Evolutionary conservation across 2,888 invertebrate species (phyloP).

Genomic region (Plutella xylostella): DNA sequence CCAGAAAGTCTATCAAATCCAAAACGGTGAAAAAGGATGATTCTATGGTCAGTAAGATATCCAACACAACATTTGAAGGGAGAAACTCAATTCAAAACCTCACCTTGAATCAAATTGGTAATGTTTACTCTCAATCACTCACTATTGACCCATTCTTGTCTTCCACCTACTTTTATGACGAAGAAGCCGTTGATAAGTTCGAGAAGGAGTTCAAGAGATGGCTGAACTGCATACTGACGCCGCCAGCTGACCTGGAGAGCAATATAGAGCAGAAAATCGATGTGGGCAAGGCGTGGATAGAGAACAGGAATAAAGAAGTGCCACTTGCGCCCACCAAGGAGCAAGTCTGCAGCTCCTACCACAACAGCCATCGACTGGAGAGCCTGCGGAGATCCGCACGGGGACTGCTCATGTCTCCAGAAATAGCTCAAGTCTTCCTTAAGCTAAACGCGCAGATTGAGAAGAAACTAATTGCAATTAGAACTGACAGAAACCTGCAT

Average conservation of each 20-base stretch:
- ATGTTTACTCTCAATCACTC: slow-evolving; percentile 56
- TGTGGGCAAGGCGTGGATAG: slow-evolving; percentile 80
- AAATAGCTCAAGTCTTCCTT: slow-evolving; percentile 73
- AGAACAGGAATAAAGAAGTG: slow-evolving; percentile 76
- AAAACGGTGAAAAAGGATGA: slow-evolving; percentile 32
- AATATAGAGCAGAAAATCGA: slow-evolving; percentile 74
- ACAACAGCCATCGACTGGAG: slow-evolving; percentile 74
- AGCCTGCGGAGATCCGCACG: slow-evolving; percentile 76
- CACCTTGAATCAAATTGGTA: slow-evolving; percentile 43
- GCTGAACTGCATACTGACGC: slow-evolving; percentile 82
- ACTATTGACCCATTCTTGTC: slow-evolving; percentile 77
- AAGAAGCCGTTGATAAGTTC: slow-evolving; percentile 75
- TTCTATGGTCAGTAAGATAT: slow-evolving; percentile 25
- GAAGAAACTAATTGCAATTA: slow-evolving; percentile 77
- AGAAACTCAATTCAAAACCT: slow-evolving; percentile 55
- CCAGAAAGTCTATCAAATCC: slow-evolving; percentile 33
- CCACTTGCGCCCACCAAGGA: slow-evolving; percentile 78
- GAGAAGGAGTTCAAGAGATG: slow-evolving; percentile 81
- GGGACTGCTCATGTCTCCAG: slow-evolving; percentile 71
- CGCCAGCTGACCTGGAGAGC: slow-evolving; percentile 78
- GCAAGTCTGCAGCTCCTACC: slow-evolving; percentile 74
- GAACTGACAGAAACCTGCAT: slow-evolving; percentile 84
- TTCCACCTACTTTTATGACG: slow-evolving; percentile 75
- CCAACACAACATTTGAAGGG: slow-evolving; percentile 32
- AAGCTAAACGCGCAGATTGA: slow-evolving; percentile 80